Evolutionary conservation across 2,888 invertebrate species (phyloP).

Genomic region (Erpobdella octoculata): DNA sequence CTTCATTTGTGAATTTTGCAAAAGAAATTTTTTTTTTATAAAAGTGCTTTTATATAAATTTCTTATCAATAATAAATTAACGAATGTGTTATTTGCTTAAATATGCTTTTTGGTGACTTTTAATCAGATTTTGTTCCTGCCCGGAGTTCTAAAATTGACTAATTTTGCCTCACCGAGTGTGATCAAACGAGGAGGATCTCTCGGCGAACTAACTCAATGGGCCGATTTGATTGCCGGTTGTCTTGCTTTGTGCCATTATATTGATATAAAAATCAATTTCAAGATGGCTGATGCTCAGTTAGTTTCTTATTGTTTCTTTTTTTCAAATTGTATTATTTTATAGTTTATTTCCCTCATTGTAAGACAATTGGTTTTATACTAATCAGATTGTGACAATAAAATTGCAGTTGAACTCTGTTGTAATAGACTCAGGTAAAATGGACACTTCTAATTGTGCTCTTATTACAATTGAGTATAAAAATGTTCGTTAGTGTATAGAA

Average conservation of each 20-base stretch:
- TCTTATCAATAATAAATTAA: neutral
- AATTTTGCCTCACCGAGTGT: conserved; percentile 26
- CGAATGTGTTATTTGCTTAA: neutral
- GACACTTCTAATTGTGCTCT: neutral
- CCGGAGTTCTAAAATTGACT: conserved; percentile 29
- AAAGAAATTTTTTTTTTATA: too few species aligned
- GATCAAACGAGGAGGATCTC: conserved; percentile 29
- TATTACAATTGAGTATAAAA: neutral
- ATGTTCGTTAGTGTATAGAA: too few species aligned
- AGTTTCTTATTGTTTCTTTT: neutral
- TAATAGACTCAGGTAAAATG: neutral
- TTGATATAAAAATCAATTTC: conserved; percentile 27
- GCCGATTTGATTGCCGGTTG: conserved; percentile 31
- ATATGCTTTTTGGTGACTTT: neutral
- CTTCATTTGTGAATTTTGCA: too few species aligned
- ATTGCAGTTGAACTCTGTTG: neutral
- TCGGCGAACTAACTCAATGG: conserved; percentile 33
- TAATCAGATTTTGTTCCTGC: conserved; percentile 29
- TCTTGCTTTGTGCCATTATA: conserved; percentile 30
- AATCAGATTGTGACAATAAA: neutral
- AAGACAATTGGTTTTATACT: neutral
- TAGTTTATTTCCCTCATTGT: neutral
- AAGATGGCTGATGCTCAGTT: conserved; percentile 15
- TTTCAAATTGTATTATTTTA: neutral
- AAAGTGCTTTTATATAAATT: too few species aligned